Evolutionary conservation across 2,797 vertebrate species (phyloP), one percentile per base, ranked within the genome.

Genomic region (Anabacerthia variegaticeps): DNA sequence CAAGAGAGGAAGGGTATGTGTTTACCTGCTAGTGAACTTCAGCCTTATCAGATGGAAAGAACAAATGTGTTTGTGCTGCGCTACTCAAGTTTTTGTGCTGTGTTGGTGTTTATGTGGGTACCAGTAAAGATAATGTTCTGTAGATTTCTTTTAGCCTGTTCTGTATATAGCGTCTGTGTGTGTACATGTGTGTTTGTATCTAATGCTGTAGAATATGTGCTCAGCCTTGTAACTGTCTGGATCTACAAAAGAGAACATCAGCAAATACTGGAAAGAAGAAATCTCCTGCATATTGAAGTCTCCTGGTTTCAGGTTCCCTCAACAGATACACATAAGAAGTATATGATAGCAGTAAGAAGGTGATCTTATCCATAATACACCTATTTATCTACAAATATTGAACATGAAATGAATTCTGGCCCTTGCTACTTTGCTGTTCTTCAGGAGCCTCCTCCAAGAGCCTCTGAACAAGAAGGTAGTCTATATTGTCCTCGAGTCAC

Each of bases 11-110:
- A 49, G 9, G 0, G 2, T 20, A 59, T 7, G 3, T 5, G 6
- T n/a, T 44, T 11, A 0, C 16, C 27, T 66, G 9, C 51, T 76
- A 14, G 30, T 27, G 27, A 72, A 37, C 10, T 65, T 69, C 27
- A 76, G 7, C 30, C 37, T 39, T 43, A 74, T 39, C n/a, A 71
- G 3, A 15, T 67, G 27, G 12, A 80, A 8, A 59, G n/a, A 8
- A 55, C 0, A 2, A 76, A 44, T 1, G 1, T 20, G 28, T 78
- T 63, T 49, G 9, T 69, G 18, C 1, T 66, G 14, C 10, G 5
- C 28, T 52, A 13, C 11, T 61, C 10, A 30, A 14, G n/a, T 22
- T 65, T 41, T 44, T 83, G 44, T n/a, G 30, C 4, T 59, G 12
- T 67, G 2, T 24, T 51, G 27, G 9, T 58, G 12, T 62, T 69